Evolutionary conservation across 2,797 vertebrate genomes (phyloP).

Genomic region (Lerista edwardsae): DNA sequence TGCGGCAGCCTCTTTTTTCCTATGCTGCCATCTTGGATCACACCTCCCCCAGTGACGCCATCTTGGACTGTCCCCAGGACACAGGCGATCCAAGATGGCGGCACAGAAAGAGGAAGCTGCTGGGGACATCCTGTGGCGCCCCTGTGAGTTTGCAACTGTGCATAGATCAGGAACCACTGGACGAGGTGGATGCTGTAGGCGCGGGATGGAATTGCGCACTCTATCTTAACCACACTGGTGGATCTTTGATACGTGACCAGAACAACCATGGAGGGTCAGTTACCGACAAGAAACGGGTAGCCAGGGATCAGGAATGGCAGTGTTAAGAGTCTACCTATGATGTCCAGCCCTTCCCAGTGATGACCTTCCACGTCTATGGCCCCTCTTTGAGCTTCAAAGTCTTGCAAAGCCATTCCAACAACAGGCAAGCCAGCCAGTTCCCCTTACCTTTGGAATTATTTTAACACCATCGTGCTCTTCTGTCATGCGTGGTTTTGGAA

Average conservation of each 20-base stretch:
- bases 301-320: not conserved
- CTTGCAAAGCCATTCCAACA: not conserved
- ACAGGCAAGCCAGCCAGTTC: not conserved
- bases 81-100: too few relatives aligned
- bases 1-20: too few relatives aligned
- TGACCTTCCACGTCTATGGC: too few relatives aligned
- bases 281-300: not conserved
- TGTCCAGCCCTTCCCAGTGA: not conserved
- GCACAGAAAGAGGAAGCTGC: too few relatives aligned
- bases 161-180: too few relatives aligned
- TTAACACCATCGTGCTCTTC: conserved; percentile 52
- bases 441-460: conserved; percentile 68
- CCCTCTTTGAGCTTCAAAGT: too few relatives aligned
- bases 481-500: conserved; percentile 52
- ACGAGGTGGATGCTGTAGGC: not conserved
- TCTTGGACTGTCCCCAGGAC: too few relatives aligned
- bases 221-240: not conserved
- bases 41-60: too few relatives aligned
- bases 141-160: too few relatives aligned
- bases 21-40: too few relatives aligned
- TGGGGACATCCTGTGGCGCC: too few relatives aligned
- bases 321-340: not conserved
- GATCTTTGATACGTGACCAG: not conserved
- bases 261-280: not conserved
- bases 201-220: not conserved